A percentile compares a stretch with the other conserved stretches of the same genome.
Evolutionary conservation across 2,888 invertebrate species (phyloP).

Genomic region (Spicauda simplicius): DNA sequence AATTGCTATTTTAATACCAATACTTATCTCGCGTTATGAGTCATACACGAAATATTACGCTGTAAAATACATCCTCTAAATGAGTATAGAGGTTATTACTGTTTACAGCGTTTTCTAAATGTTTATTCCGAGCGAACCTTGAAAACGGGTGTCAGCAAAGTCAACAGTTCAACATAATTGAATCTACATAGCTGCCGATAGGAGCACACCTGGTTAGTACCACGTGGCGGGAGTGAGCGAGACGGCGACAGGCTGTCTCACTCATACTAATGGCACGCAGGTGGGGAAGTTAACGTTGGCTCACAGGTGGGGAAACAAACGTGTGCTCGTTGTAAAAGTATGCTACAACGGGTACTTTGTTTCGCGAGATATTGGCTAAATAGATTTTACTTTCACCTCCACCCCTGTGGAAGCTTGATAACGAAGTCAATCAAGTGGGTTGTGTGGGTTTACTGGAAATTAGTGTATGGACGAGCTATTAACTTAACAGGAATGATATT

Average conservation of each 20-base stretch:
- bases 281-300: constrained; percentile 34
- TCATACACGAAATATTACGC: not conserved
- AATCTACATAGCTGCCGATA: constrained; percentile 64
- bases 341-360: constrained; percentile 61
- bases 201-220: constrained; percentile 53
- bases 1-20: too few species aligned
- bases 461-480: constrained; percentile 8
- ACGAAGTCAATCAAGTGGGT: constrained; percentile 64
- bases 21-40: too few species aligned
- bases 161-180: constrained; percentile 75
- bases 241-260: constrained; percentile 41
- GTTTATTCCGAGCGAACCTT: constrained; percentile 41
- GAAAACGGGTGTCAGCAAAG: constrained; percentile 61
- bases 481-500: not conserved
- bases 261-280: constrained; percentile 51
- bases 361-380: constrained; percentile 56
- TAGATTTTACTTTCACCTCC: constrained; percentile 60
- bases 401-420: constrained; percentile 58
- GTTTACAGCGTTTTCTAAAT: constrained; percentile 14
- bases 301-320: constrained; percentile 42
- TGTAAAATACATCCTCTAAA: not conserved
- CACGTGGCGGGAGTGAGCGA: constrained; percentile 55
- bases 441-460: not conserved
- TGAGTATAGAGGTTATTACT: not conserved
- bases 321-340: constrained; percentile 55